A percentile compares a stretch with the other conserved stretches of the same genome.
phyloP scores from a whole-genome alignment of 2,113 vertebrate genomes.

The Guaruba guarouba region DNA sequence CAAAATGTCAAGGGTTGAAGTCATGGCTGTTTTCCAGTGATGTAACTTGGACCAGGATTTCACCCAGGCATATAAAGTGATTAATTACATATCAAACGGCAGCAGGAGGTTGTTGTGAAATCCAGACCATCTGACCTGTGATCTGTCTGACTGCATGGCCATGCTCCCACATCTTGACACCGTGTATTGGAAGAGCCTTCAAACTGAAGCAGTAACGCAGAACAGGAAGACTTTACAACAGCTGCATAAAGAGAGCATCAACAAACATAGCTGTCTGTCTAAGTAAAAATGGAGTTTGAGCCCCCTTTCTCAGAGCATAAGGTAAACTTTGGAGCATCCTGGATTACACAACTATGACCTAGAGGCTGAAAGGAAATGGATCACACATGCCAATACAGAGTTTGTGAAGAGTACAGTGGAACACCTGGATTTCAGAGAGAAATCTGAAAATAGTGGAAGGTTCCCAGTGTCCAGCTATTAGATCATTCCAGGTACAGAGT shows the following conservation, averaged over 20 bases:
- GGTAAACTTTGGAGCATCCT: neutral
- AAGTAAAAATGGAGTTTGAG: neutral
- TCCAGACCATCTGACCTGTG: neutral
- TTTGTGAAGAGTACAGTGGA: neutral
- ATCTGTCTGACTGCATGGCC: neutral
- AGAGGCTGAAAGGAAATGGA: neutral
- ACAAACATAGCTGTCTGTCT: neutral
- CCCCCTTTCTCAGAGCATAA: neutral
- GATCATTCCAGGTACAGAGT: neutral
- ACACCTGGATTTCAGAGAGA: neutral
- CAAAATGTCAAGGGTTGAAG: neutral
- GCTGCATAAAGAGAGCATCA: neutral
- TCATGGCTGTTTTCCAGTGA: neutral
- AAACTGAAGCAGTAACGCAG: neutral
- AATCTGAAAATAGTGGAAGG: neutral
- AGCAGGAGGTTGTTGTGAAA: neutral
- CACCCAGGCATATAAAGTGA: neutral
- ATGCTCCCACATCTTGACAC: neutral
- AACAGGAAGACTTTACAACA: neutral
- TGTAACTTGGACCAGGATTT: neutral
- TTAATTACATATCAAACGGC: neutral
- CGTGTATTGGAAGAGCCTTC: neutral
- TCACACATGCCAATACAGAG: rapidly evolving
- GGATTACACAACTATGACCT: neutral
- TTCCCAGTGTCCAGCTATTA: neutral